phyloP scores from a whole-genome alignment of 2,797 vertebrate genomes.

The Anniella stebbinsi region DNA sequence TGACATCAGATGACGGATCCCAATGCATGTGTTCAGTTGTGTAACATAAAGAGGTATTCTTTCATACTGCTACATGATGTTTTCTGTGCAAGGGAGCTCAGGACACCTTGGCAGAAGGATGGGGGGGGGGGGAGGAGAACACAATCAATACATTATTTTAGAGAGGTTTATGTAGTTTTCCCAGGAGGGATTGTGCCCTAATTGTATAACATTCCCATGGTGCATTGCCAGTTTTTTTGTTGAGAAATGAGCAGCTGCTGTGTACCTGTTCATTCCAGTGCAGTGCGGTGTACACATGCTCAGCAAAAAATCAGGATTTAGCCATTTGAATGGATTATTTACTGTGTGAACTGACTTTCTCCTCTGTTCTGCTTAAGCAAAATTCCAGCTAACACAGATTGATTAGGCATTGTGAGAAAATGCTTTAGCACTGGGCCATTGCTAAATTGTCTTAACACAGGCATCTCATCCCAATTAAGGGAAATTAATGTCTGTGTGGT shows the following conservation, averaged over 20 bases:
- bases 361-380: slow-evolving; percentile 43
- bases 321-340: background rate
- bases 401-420: slow-evolving; percentile 46
- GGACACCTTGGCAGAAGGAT: background rate
- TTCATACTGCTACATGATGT: background rate
- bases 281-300: slow-evolving; percentile 3
- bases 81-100: background rate
- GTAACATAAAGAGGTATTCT: background rate
- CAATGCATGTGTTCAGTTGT: background rate
- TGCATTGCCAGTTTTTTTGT: background rate
- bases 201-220: background rate
- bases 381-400: slow-evolving; percentile 45
- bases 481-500: slow-evolving; percentile 62
- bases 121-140: background rate
- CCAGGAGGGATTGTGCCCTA: background rate
- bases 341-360: background rate
- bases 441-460: slow-evolving; percentile 59
- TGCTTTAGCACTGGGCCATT: slow-evolving; percentile 49
- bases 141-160: background rate
- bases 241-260: slow-evolving; percentile 21
- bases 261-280: slow-evolving; percentile 40
- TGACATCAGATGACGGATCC: background rate
- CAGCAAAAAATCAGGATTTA: slow-evolving; percentile 12
- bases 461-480: slow-evolving; percentile 56
- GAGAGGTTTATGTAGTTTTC: background rate